Percentiles rank a stretch among this genome's conserved stretches.
These are phyloP conservation scores for Luperina testacea DNA, from an alignment of 2,888 invertebrate genomes.

Conservation along the genomic window DNA sequence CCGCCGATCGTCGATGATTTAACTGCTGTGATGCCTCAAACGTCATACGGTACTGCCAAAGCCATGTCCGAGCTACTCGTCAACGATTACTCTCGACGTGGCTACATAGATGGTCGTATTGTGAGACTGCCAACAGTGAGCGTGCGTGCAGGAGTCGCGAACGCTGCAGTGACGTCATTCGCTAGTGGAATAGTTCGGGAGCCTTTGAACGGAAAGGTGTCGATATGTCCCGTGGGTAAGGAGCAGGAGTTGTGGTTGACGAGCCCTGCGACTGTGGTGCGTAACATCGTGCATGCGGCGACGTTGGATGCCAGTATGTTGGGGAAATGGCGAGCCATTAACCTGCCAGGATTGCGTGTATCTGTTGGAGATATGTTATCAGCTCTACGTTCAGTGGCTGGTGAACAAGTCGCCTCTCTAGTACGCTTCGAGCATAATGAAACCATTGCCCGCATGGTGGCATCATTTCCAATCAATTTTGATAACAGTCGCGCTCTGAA, in stretches of 20 bases:
- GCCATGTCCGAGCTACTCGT: constrained; percentile 83
- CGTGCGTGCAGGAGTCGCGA: constrained; percentile 81
- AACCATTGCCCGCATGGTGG: constrained; percentile 75
- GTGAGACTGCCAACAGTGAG: constrained; percentile 84
- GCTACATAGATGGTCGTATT: constrained; percentile 79
- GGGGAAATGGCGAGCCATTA: constrained; percentile 76
- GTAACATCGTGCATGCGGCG: constrained; percentile 78
- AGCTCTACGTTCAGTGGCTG: constrained; percentile 78
- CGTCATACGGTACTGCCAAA: constrained; percentile 83
- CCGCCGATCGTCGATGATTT: constrained; percentile 75
- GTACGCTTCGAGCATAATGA: constrained; percentile 76
- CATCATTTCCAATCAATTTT: constrained; percentile 78
- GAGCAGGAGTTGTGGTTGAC: constrained; percentile 79
- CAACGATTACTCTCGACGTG: constrained; percentile 82
- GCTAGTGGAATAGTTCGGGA: constrained; percentile 85
- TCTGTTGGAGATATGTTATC: constrained; percentile 76
- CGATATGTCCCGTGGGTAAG: constrained; percentile 76
- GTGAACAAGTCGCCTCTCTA: constrained; percentile 72
- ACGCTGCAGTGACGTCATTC: constrained; percentile 84
- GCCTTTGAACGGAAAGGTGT: constrained; percentile 76
- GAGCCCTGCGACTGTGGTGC: constrained; percentile 78
- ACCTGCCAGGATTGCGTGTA: constrained; percentile 81
- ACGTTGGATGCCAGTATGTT: constrained; percentile 69
- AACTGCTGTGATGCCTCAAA: constrained; percentile 80
- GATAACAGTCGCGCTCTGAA: constrained; percentile 76